These are phyloP conservation scores for Dreissena rostriformis DNA, from an alignment of 1,140 invertebrate genomes.

Conservation along the genomic window DNA sequence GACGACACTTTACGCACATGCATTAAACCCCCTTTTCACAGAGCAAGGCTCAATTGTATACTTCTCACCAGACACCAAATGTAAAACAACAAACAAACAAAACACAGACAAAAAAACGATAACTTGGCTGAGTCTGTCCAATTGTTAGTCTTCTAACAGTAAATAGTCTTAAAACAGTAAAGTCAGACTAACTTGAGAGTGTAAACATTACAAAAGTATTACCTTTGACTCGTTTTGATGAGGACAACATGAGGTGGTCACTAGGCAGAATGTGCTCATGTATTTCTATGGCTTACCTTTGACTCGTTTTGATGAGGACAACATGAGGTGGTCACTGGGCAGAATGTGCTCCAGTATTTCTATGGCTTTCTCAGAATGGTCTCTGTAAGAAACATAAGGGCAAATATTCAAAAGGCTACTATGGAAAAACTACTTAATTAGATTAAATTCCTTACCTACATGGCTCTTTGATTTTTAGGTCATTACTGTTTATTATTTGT, in stretches of 20 bases:
- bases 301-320: slow-evolving; percentile 93
- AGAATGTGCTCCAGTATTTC: slow-evolving; percentile 90
- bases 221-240: slow-evolving; percentile 92
- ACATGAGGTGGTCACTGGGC: slow-evolving; percentile 90
- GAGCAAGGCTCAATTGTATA: too few relatives aligned
- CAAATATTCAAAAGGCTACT: background rate
- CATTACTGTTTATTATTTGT: too few relatives aligned
- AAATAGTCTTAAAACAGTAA: too few relatives aligned
- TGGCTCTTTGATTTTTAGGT: too few relatives aligned
- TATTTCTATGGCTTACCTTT: slow-evolving; percentile 90
- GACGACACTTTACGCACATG: too few relatives aligned
- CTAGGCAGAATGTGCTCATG: slow-evolving; percentile 89
- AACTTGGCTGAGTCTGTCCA: background rate
- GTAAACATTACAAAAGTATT: background rate
- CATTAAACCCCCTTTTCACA: too few relatives aligned
- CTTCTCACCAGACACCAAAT: too few relatives aligned
- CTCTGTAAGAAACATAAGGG: slow-evolving; percentile 80
- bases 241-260: slow-evolving; percentile 92
- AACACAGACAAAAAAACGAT: background rate
- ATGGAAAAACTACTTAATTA: background rate
- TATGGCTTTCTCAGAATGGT: slow-evolving; percentile 92
- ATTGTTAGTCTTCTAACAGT: too few relatives aligned
- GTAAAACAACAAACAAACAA: too few relatives aligned
- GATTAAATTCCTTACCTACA: background rate
- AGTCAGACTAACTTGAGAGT: too few relatives aligned